A percentile compares a stretch with the other conserved stretches of the same genome.
Evolutionary conservation across 2,888 invertebrate genomes (phyloP).

Genomic region (Drosophila borealis): DNA sequence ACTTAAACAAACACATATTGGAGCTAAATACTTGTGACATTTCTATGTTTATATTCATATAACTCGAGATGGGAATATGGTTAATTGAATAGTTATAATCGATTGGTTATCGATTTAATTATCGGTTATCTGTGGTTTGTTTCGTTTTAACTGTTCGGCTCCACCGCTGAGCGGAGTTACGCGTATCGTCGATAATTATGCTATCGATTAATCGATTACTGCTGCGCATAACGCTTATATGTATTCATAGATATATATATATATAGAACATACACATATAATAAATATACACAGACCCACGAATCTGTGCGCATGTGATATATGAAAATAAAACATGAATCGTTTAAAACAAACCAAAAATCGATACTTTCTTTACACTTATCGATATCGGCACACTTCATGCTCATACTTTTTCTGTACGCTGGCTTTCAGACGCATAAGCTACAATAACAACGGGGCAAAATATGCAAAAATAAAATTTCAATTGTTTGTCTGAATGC

Average conservation of each 20-base stretch:
- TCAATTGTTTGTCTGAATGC: neutral
- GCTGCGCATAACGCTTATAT: conserved; percentile 6
- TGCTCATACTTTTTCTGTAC: neutral
- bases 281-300: conserved; percentile 29
- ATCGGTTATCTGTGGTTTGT: conserved; percentile 18
- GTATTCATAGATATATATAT: conserved; percentile 3
- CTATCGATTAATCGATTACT: conserved; percentile 20
- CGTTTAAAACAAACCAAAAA: neutral
- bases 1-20: conserved; percentile 48
- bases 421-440: neutral
- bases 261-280: conserved; percentile 19
- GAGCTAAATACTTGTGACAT: conserved; percentile 48
- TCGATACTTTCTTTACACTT: neutral
- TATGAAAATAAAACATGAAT: neutral
- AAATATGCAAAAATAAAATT: neutral
- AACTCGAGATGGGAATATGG: conserved; percentile 36
- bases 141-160: neutral
- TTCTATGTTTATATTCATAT: conserved; percentile 36
- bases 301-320: conserved; percentile 4
- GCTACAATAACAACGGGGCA: conserved; percentile 10
- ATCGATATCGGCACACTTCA: neutral
- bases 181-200: neutral
- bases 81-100: conserved; percentile 39
- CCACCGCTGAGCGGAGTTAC: neutral
- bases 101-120: conserved; percentile 29